These are phyloP conservation scores for Morone saxatilis DNA, from an alignment of 2,113 vertebrate species.

Conservation along the genomic window DNA sequence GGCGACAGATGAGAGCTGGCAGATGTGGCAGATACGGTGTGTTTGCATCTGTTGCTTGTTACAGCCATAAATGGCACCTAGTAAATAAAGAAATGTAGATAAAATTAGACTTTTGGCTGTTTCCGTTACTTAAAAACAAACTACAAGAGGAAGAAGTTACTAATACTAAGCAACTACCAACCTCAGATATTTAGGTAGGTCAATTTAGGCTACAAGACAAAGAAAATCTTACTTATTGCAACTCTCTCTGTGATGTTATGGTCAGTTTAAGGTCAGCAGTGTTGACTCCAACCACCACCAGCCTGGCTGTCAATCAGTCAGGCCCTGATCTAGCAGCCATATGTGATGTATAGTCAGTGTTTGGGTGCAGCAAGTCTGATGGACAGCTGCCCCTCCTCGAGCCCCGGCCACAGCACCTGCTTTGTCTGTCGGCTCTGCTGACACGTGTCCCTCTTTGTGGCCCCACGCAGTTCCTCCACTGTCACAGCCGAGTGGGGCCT, in stretches of 20 bases:
- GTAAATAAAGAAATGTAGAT: not conserved
- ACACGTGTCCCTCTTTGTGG: conserved; percentile 77
- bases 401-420: conserved; percentile 65
- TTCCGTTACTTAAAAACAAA: not conserved
- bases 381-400: conserved; percentile 78
- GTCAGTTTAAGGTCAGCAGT: conserved; percentile 23
- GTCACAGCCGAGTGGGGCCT: conserved; percentile 47
- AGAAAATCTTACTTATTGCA: not conserved
- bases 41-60: conserved; percentile 53
- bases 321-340: conserved; percentile 52
- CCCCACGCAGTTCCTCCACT: conserved; percentile 47
- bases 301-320: conserved; percentile 46
- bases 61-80: not conserved
- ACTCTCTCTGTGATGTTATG: not conserved
- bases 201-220: not conserved
- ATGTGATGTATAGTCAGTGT: conserved; percentile 45
- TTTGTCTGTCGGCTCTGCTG: conserved; percentile 65
- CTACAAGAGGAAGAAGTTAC: not conserved
- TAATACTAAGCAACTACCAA: not conserved
- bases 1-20: conserved; percentile 30
- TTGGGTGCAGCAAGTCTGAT: conserved; percentile 59
- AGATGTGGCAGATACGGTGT: conserved; percentile 55
- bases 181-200: not conserved
- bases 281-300: conserved; percentile 12
- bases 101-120: not conserved